Evolutionary conservation across 2,888 invertebrate genomes (phyloP), one percentile per base, ranked within the genome.

Genomic region (Miltochrista miniata): DNA sequence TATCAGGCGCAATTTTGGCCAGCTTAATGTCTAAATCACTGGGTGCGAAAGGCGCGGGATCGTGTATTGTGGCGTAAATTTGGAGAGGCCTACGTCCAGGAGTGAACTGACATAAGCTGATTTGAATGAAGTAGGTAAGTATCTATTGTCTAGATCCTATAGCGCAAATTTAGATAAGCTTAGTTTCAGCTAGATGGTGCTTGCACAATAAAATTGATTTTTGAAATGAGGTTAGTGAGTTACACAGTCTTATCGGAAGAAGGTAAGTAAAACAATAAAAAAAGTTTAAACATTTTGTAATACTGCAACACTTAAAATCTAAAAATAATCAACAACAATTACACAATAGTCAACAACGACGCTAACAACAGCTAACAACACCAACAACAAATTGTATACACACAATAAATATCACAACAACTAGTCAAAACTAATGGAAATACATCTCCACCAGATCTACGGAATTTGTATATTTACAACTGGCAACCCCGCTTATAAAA

Each of bases 341-440:
- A 90, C 82, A 86, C 84, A 90, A 81, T 88, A 88, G 75, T 87
- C 90, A 91, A 91, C 90, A 91, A 89, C 74, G 74, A 78, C 74
- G 79, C 85, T 79, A 82, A 79, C 87, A 87, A 83, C 82, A 86
- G 72, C 76, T 70, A 74, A 67, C 79, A 79, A 68, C 79, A 81
- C 79, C n/a, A n/a, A n/a, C 75, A 75, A 73, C 72, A 73, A 68
- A 76, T 73, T 73, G 73, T 70, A 70, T 85, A 86, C 87, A 89
- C 85, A 85, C 87, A 90, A 91, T 91, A 91, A 91, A 91, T 91
- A 91, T 90, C 90, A 91, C 90, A 90, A 74, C 74, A 76, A 65
- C 71, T 79, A 80, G 84, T 84, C 82, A 85, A 72, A 61, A 65
- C 74, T 77, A 73, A 67, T 74, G 75, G 74, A 81, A 83, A 55